Percentiles rank a stretch among this genome's conserved stretches.
phyloP scores from a whole-genome alignment of 1,140 invertebrate species.

The Hyphantria cunea region DNA sequence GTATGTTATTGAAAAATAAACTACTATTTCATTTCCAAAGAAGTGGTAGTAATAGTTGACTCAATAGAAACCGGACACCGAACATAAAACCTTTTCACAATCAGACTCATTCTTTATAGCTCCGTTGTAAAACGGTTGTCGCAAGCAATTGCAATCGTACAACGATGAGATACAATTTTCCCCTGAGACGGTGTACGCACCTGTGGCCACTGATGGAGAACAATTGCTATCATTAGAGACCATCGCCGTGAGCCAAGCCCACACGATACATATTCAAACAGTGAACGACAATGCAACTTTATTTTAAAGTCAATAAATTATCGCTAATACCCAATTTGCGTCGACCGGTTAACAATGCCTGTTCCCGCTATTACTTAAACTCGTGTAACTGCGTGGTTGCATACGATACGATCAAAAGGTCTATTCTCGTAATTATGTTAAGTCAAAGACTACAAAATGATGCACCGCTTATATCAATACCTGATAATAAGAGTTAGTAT shows the following conservation, averaged over 20 bases:
- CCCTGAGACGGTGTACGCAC: slow-evolving; percentile 48
- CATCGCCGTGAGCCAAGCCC: slow-evolving; percentile 55
- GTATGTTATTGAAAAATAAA: no score
- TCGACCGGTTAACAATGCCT: slow-evolving; percentile 73
- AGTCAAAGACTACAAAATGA: no score
- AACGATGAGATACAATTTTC: slow-evolving; percentile 24
- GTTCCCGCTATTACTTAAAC: slow-evolving; percentile 80
- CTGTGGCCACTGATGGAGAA: slow-evolving; percentile 71
- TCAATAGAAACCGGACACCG: slow-evolving; percentile 12
- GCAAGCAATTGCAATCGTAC: slow-evolving; percentile 13
- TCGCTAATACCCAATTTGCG: slow-evolving; percentile 79
- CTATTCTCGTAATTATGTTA: no score
- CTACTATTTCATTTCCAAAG: no score
- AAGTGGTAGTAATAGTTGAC: background rate
- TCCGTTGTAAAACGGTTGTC: slow-evolving; percentile 20
- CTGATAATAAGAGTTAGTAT: no score
- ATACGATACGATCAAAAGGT: slow-evolving; percentile 59
- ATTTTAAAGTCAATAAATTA: slow-evolving; percentile 78
- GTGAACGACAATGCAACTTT: slow-evolving; percentile 69
- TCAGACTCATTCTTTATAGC: slow-evolving; percentile 10
- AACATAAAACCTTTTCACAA: slow-evolving; percentile 24
- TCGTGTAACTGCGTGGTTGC: slow-evolving; percentile 63
- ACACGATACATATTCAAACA: slow-evolving; percentile 75
- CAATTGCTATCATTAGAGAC: slow-evolving; percentile 74
- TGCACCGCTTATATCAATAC: no score